These are phyloP conservation scores for Mystacornis crossleyi DNA, from an alignment of 2,113 vertebrate species.

Conservation along the genomic window DNA sequence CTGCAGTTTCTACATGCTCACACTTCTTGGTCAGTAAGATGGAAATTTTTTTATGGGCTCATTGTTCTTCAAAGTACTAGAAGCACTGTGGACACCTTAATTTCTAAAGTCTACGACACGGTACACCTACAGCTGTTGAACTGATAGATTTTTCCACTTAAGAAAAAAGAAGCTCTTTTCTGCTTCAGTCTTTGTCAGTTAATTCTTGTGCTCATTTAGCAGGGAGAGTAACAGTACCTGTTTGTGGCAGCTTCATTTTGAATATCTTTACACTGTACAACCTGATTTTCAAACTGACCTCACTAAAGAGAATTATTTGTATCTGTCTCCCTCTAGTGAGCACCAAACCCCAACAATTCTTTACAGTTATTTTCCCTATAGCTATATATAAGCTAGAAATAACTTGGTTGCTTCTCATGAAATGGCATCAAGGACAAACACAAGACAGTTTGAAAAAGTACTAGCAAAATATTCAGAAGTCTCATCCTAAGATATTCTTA, in stretches of 20 bases:
- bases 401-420: background rate
- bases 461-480: background rate
- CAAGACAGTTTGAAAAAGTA: background rate
- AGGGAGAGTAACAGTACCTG: background rate
- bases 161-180: background rate
- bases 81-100: background rate
- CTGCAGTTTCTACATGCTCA: background rate
- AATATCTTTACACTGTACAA: background rate
- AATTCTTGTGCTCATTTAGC: background rate
- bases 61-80: background rate
- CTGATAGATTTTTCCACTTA: background rate
- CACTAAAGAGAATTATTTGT: conserved; percentile 70
- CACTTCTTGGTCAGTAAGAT: background rate
- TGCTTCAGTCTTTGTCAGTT: background rate
- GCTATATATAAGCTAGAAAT: background rate
- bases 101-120: background rate
- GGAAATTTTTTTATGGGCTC: background rate
- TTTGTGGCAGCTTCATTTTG: background rate
- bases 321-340: conserved; percentile 85
- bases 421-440: background rate
- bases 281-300: conserved; percentile 52
- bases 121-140: background rate
- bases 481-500: background rate
- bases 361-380: background rate
- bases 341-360: conserved; percentile 3